Conservation (phyloP, 2,888 invertebrate genomes). For the Drosophila limbata region DNA sequence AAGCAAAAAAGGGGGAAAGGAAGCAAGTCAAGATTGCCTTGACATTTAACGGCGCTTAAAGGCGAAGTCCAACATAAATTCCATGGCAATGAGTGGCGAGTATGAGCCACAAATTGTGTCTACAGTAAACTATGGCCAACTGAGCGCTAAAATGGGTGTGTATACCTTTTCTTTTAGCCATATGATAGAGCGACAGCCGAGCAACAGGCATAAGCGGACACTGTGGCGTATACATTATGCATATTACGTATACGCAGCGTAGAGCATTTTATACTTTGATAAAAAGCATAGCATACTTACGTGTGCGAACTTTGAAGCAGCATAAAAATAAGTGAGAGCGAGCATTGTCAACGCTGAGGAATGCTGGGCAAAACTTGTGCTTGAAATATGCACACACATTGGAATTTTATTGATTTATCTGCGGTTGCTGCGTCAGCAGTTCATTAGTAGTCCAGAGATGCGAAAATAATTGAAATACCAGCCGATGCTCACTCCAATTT, state of each 20-base stretch:
- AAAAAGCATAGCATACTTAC: slow-evolving; percentile 64
- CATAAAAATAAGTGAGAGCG: slow-evolving; percentile 36
- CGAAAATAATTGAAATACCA: slow-evolving; percentile 67
- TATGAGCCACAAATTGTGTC: slow-evolving; percentile 23
- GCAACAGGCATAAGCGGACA: slow-evolving; percentile 46
- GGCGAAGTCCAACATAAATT: slow-evolving; percentile 52
- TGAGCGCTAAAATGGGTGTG: slow-evolving; percentile 23
- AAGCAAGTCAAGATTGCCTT: slow-evolving; percentile 57
- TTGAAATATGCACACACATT: slow-evolving; percentile 60
- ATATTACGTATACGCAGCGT: slow-evolving; percentile 32
- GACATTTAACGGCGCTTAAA: slow-evolving; percentile 62
- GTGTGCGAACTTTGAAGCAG: slow-evolving; percentile 41
- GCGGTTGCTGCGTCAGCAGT: slow-evolving; percentile 38
- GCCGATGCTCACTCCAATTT: slow-evolving; percentile 22
- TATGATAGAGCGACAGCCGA: slow-evolving; percentile 10
- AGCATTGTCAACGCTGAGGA: slow-evolving; percentile 18
- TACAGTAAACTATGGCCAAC: slow-evolving; percentile 24
- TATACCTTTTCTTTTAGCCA: slow-evolving; percentile 8
- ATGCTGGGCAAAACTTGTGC: slow-evolving; percentile 26
- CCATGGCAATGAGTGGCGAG: slow-evolving; percentile 38
- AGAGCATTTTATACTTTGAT: not conserved
- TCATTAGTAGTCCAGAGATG: slow-evolving; percentile 58
- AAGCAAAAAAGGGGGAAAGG: slow-evolving; percentile 15
- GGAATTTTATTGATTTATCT: slow-evolving; percentile 76
- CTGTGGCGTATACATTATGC: slow-evolving; percentile 13